Conservation (phyloP, 2,797 vertebrate species). For the Diglossa cyanea region DNA sequence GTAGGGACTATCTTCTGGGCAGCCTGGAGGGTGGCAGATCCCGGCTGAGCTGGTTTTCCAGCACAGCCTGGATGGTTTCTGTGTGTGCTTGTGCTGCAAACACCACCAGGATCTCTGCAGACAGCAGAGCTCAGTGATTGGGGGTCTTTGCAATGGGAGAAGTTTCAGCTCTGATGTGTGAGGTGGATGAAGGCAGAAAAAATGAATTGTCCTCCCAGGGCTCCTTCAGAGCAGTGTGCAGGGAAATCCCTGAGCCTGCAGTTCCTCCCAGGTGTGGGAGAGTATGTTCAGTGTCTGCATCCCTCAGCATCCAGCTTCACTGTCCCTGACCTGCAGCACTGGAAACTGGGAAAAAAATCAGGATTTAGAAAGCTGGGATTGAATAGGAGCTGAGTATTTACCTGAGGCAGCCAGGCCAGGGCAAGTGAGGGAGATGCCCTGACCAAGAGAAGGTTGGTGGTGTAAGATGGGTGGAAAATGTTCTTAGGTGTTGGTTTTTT, state of each 20-base stretch:
- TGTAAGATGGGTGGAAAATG: neutral
- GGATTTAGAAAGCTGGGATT: neutral
- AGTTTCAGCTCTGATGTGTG: neutral
- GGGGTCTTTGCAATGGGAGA: neutral
- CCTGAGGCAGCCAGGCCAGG: neutral
- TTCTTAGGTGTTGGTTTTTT: neutral
- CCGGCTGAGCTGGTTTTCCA: neutral
- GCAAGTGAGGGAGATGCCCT: neutral
- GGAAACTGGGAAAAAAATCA: neutral
- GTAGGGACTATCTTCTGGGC: rapidly evolving
- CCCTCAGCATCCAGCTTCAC: neutral
- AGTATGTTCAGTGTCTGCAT: neutral
- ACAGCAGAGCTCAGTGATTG: neutral
- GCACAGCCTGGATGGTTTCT: neutral
- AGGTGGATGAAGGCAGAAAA: neutral
- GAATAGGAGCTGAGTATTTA: neutral
- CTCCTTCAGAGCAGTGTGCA: neutral
- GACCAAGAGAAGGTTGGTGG: neutral
- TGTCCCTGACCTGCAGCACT: neutral
- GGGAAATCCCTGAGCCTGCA: neutral
- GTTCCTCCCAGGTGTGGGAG: neutral
- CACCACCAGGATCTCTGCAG: neutral
- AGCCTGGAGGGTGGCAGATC: neutral
- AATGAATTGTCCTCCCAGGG: neutral
- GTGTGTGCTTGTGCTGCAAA: neutral